Base-by-base conservation (phyloP, 2,113 vertebrate species). In the Conger conger region DNA sequence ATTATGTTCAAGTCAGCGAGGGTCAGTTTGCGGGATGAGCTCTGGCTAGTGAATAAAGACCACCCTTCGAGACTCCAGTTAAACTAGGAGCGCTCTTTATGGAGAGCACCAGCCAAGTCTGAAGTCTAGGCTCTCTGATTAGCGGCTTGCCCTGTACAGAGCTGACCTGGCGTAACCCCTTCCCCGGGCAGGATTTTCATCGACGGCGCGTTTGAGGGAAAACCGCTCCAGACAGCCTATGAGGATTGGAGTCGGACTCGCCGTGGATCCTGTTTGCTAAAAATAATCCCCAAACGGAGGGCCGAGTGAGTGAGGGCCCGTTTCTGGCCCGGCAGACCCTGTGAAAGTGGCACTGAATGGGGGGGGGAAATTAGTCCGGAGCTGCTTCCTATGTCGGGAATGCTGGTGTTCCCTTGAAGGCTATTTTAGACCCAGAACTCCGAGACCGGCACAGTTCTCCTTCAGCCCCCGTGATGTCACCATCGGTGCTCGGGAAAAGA, bases 401-500 rank as follows among this genome's bases (percentile, higher is more conserved):
- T 50, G 87, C 85, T 83, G 83, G 79, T 82, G 82, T 42, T 84
- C 81, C 86, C n/a, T 54, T 86, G 83, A 88, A 82, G 88, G 87
- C 86, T 93, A 81, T 92, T 92, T 93, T 91, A 85, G 89, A 81
- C 33, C 79, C 38, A 20, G 84, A 76, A 54, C 38, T 30, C n/a
- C 63, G 40, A 50, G 82, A 40, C 27, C 60, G 42, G 27, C n/a
- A 30, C 0, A 5, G 79, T 20, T 77, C 76, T 81, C 16, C n/a
- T 54, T 50, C 27, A 1, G 45, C 40, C 38, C 38, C 27, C 36
- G 87, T 92, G 89, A 93, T 88, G 90, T 93, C 90, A 92, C 90
- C 78, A 84, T 85, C 80, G 83, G 83, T 5, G 87, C 93, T 88
- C 88, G 87, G 91, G 91, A 92, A 93, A 88, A 90, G 78, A 23